Evolutionary conservation across 2,888 invertebrate species (phyloP), one percentile per base, ranked within the genome.

Genomic region (Torymus aiolomorphi): DNA sequence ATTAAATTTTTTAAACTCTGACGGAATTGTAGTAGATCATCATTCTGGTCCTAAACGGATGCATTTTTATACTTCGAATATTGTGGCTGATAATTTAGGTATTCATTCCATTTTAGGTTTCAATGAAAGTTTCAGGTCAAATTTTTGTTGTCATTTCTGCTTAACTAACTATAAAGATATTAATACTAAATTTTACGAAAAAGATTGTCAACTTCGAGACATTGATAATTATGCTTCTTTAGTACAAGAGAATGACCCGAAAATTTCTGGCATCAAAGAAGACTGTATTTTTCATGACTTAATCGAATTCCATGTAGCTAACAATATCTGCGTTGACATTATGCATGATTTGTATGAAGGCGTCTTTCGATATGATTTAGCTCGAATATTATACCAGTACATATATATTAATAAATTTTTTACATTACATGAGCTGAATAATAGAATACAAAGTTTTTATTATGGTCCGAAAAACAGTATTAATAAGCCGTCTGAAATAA

Each of bases 401-500:
- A 74, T 81, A 42, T 24, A 24, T 70, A 52, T 65, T 5, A 69
- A 67, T 51, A 75, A 73, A 65, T 49, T 14, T 73, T 72, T 81
- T 18, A 73, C 54, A 31, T 61, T 67, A 31, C 3, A 52, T 18
- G 52, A 67, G 18, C 24, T 67, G 0, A 67, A 67, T 67, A 13
- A 8, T 18, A 16, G 66, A 20, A 67, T 67, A 14, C 12, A 51
- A 8, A 24, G 20, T 52, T 67, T 67, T 24, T 18, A 67, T 69
- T 69, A 69, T 16, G 57, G 69, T 2, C 42, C n/a, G n/a, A n/a
- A 1, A 52, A 8, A 20, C 42, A 66, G 31, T 67, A 13, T 54
- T 5, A 83, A 83, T 57, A 78, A 80, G 76, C 77, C 78, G 0
- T 59, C 78, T 0, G 80, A 82, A 76, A 79, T 83, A 14, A 49